Conservation (phyloP, 2,113 vertebrate species). For the Myxocyprinus asiaticus region DNA sequence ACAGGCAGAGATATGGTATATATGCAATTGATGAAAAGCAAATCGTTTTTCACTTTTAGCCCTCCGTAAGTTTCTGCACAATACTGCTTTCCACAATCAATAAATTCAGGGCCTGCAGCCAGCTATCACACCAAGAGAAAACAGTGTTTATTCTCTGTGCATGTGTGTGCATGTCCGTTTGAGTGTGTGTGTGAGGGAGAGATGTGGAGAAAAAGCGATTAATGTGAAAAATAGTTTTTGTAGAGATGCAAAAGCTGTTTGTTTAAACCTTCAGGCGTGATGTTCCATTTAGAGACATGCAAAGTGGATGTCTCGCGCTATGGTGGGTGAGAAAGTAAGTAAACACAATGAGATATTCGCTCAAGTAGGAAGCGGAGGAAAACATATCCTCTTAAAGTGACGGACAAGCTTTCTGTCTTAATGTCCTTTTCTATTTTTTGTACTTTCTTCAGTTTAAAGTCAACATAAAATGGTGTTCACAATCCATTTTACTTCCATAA, state of each 20-base stretch:
- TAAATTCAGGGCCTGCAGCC: neutral
- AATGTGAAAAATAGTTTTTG: neutral
- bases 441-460: too few relatives aligned
- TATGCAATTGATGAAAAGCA: neutral
- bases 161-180: neutral
- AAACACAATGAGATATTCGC: neutral
- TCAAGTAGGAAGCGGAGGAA: neutral
- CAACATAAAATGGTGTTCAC: too few relatives aligned
- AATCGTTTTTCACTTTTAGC: too few relatives aligned
- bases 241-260: neutral
- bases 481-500: too few relatives aligned
- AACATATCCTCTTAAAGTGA: too few relatives aligned
- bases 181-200: neutral
- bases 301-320: neutral
- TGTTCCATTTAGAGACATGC: conserved; percentile 32
- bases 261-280: conserved; percentile 10
- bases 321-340: neutral
- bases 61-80: neutral
- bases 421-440: too few relatives aligned
- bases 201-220: neutral
- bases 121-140: conserved; percentile 5
- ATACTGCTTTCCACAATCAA: conserved; percentile 8
- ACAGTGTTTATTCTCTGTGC: neutral
- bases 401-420: too few relatives aligned
- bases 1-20: neutral